phyloP scores from a whole-genome alignment of 2,113 vertebrate species.

The Pandion haliaetus region DNA sequence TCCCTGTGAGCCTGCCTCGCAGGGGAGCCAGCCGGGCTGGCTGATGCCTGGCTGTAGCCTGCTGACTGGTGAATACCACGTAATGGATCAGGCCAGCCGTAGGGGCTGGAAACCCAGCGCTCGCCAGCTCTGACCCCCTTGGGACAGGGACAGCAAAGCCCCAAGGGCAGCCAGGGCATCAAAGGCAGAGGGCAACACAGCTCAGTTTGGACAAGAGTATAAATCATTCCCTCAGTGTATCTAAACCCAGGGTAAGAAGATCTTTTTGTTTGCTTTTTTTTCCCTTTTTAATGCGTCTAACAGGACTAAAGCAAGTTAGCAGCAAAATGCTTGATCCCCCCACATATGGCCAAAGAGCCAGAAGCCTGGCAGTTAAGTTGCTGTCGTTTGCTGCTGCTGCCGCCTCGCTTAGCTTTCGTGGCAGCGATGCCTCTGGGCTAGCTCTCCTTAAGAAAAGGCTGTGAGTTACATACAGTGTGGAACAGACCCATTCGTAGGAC shows the following conservation, averaged over 20 bases:
- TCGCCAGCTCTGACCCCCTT: neutral
- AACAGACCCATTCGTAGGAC: neutral
- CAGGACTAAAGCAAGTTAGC: neutral
- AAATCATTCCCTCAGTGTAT: neutral
- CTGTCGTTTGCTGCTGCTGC: neutral
- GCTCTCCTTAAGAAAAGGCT: neutral
- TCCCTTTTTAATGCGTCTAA: neutral
- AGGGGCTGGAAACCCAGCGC: neutral
- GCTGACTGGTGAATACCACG: neutral
- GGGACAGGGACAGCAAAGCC: neutral
- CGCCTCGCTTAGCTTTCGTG: neutral
- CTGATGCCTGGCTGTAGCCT: neutral
- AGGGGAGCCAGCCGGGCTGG: neutral
- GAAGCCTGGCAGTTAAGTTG: neutral
- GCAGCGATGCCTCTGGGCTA: neutral
- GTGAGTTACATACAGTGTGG: rapidly evolving
- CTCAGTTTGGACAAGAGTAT: neutral
- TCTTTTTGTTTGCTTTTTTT: neutral
- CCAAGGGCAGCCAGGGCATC: neutral
- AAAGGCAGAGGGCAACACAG: neutral
- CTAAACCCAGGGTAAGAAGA: neutral
- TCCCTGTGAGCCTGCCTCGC: neutral
- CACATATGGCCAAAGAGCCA: neutral
- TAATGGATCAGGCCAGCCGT: neutral
- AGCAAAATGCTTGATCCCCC: neutral